Evolutionary conservation across 2,113 vertebrate genomes (phyloP), one percentile per base, ranked within the genome.

Genomic region (Kobus ellipsiprymnus): DNA sequence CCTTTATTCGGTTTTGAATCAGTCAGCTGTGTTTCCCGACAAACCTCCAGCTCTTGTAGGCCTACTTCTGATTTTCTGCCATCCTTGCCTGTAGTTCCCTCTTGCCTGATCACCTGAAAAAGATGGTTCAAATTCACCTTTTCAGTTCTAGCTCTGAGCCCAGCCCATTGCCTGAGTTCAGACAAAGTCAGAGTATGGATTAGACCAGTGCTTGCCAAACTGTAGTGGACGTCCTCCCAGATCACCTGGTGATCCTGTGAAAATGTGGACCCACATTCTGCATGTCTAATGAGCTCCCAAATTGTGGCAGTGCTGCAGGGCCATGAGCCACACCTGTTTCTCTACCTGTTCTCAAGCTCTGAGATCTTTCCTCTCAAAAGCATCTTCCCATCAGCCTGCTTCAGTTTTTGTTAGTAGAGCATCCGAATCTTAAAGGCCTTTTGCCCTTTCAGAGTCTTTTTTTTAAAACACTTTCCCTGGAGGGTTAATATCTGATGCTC

Each of bases 401-500:
- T 87, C 55, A 12, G 1, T 30, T 89, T 67, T 46, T 8, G 55
- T 40, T 59, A 57, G 36, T 55, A n/a, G 13, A 78, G 30, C 33
- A 25, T 19, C 87, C 74, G 71, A 16, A 27, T 87, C 27, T 44
- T 14, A 15, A 81, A 95, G 55, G 8, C 13, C 40, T 46, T 85
- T 54, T 87, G 92, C 21, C 84, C 62, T 92, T 95, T 57, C 50
- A 71, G 36, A 62, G 54, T 62, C 96, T 96, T 81, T 80, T 74
- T 64, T 64, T 67, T 46, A 62, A 80, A 74, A 17, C 29, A 7
- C 25, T 55, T 50, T 93, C 46, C 48, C 80, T 40, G 17, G 33
- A 92, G 87, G 82, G 87, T 96, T 90, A 92, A 93, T 96, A 92
- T 81, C 23, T 77, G 90, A 92, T 96, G 57, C 23, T 50, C 48